Evolutionary conservation across 2,113 vertebrate species (phyloP).

Genomic region (Zosterops lateralis): DNA sequence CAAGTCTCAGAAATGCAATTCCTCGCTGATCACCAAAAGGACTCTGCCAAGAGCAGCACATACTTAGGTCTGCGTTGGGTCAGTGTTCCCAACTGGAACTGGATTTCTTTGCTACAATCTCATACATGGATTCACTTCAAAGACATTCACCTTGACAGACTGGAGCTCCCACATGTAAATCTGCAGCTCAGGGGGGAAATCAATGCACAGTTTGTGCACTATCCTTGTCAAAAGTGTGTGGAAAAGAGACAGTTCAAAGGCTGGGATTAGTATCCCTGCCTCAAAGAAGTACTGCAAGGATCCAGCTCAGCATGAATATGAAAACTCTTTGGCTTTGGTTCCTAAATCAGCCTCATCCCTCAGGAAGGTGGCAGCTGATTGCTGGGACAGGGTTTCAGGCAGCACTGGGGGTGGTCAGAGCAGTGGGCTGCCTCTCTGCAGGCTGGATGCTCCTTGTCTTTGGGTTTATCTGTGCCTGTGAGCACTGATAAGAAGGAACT

Average conservation of each 20-base stretch:
- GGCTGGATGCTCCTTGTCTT: not conserved
- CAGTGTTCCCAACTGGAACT: not conserved
- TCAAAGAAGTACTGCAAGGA: not conserved
- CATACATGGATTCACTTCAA: not conserved
- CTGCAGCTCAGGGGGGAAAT: not conserved
- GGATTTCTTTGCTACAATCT: not conserved
- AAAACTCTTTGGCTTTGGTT: not conserved
- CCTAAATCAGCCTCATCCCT: not conserved
- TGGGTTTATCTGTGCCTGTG: not conserved
- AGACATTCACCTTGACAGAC: not conserved
- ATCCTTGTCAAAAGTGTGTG: not conserved
- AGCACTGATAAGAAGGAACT: not conserved
- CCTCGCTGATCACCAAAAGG: not conserved
- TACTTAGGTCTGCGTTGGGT: not conserved
- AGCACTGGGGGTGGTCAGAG: not conserved
- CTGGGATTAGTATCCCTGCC: not conserved
- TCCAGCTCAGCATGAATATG: not conserved
- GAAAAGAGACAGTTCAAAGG: not conserved
- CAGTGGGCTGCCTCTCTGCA: not conserved
- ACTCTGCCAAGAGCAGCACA: not conserved
- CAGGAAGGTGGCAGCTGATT: not conserved
- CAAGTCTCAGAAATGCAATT: not conserved
- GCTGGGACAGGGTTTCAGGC: not conserved
- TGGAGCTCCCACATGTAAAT: not conserved
- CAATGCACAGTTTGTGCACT: rapidly evolving